A percentile compares a stretch with the other conserved stretches of the same genome.
phyloP scores from a whole-genome alignment of 2,888 invertebrate species.

The Lysandra coridon region DNA sequence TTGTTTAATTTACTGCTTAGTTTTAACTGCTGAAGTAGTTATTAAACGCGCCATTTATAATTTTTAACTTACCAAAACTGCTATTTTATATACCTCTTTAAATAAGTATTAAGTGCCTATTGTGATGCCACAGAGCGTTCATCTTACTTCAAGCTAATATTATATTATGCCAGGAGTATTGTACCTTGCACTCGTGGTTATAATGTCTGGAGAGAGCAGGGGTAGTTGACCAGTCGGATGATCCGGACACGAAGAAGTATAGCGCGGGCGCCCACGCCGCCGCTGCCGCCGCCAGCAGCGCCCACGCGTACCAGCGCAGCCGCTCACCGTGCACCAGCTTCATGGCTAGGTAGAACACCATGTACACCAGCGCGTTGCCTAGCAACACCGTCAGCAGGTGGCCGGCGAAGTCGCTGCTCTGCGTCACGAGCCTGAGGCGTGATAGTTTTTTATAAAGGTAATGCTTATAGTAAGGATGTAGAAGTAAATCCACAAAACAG shows the following conservation, averaged over 20 bases:
- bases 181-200: constrained; percentile 72
- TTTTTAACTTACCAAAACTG: too few species aligned
- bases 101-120: too few species aligned
- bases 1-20: too few species aligned
- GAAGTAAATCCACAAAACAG: too few species aligned
- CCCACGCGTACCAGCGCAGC: constrained; percentile 79
- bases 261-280: constrained; percentile 85
- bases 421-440: constrained; percentile 62
- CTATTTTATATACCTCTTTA: too few species aligned
- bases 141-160: too few species aligned
- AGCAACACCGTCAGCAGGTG: constrained; percentile 90
- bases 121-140: too few species aligned
- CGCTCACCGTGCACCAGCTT: constrained; percentile 88
- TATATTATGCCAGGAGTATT: neutral
- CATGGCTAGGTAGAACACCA: constrained; percentile 91
- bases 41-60: too few species aligned
- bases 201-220: constrained; percentile 79
- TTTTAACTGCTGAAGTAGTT: too few species aligned
- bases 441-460: neutral
- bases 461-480: neutral
- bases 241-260: constrained; percentile 70
- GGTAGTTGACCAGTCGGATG: constrained; percentile 66
- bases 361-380: constrained; percentile 90
- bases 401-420: constrained; percentile 87
- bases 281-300: constrained; percentile 83